Base-by-base conservation (phyloP, 2,888 invertebrate genomes). In the Drosophila robusta region DNA sequence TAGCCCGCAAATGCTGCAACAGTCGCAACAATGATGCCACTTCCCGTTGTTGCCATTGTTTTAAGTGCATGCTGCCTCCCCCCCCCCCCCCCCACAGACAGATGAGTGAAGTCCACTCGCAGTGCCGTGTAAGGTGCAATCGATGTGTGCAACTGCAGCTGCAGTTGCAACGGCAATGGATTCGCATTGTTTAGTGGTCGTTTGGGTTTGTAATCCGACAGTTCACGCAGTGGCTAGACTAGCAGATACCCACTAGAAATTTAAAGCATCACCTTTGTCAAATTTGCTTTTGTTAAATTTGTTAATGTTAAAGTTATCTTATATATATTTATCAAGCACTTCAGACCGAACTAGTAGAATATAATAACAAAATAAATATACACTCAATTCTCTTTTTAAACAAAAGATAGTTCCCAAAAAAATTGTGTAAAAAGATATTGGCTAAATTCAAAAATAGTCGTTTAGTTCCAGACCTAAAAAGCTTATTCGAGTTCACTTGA, bases 1-100 rank as follows among this genome's bases (percentile, higher is more conserved):
- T 14, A 29, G 4, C 42, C 50, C 7, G 18, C 57, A 67, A 52
- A 26, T 47, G 42, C 51, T 56, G 51, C 51, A 51, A 36, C 14
- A 11, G 38, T 29, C 58, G 49, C 46, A 44, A 60, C 68, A 66
- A 65, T 70, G 42, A 50, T 54, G 60, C 49, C 60, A 39, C 18
- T 29, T 52, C 38, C 34, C 32, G 11, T 32, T 11, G 11, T 11
- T 11, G 32, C 8, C 0, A 8, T 29, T 52, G 26, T 46, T 41
- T 50, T 16, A 52, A 52, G 41, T 36, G 39, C 52, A 18, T 51
- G 50, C 22, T 47, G 60, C 9, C 34, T 9, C 49, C 29, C n/a
- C 7, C 8, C 18, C 18, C 12, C 3, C 3, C 32, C 8, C 38
- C 16, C 16, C 34, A 12, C 46, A 60, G 34, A 26, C 44, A 55